phyloP scores from a whole-genome alignment of 1,140 invertebrate genomes.

The Gyrodactylus salaris region DNA sequence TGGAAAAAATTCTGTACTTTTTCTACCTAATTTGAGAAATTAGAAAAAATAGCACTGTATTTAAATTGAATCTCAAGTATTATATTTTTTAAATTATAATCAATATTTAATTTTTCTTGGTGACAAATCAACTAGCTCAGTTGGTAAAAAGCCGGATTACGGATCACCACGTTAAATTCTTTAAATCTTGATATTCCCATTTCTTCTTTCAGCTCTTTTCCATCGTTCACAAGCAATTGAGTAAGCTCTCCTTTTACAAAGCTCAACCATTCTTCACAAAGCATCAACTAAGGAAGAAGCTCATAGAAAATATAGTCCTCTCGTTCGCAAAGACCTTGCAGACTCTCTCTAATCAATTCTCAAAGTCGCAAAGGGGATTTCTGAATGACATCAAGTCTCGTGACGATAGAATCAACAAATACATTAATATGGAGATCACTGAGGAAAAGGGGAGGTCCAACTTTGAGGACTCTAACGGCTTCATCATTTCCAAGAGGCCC shows the following conservation, averaged over 20 bases:
- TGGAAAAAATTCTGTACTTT: too few species aligned
- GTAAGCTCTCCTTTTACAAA: neutral
- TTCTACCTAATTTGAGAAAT: too few species aligned
- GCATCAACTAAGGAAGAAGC: neutral
- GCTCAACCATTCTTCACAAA: neutral
- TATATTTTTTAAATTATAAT: too few species aligned
- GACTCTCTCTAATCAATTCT: neutral
- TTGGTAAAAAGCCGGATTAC: too few species aligned
- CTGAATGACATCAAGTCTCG: neutral
- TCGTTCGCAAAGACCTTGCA: neutral
- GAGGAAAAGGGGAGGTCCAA: neutral
- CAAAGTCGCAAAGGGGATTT: neutral
- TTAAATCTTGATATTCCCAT: too few species aligned
- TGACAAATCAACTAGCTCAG: too few species aligned
- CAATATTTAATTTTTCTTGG: too few species aligned
- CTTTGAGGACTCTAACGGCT: neutral
- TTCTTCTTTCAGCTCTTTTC: too few species aligned
- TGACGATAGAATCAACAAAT: slow-evolving; percentile 14
- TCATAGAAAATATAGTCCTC: neutral
- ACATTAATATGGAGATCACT: neutral
- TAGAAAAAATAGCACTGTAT: too few species aligned
- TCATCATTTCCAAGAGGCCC: neutral
- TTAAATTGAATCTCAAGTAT: too few species aligned
- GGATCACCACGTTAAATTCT: too few species aligned
- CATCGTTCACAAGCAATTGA: neutral